phyloP scores from a whole-genome alignment of 30 jellyfish, hydroid and myxozoan genomes.

The Phacellophora camtschatica region DNA sequence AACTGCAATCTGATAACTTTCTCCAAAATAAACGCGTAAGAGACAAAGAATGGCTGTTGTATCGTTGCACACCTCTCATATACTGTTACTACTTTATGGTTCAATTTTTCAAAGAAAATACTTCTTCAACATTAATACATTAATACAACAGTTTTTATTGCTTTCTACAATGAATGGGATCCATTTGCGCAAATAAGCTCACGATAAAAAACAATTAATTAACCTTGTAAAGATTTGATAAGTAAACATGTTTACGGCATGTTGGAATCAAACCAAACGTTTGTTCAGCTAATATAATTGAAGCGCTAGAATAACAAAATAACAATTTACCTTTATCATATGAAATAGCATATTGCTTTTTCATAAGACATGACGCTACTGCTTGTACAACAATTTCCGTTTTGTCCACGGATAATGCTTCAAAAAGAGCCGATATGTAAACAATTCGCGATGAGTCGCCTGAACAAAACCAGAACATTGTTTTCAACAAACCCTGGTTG shows the following conservation, averaged over 20 bases:
- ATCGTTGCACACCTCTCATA: too few relatives aligned
- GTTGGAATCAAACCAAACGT: background rate
- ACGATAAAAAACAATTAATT: too few relatives aligned
- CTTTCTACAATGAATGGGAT: too few relatives aligned
- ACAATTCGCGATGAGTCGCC: constrained; percentile 22
- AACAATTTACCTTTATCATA: constrained; percentile 1
- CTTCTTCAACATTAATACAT: too few relatives aligned
- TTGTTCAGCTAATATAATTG: constrained; percentile 6
- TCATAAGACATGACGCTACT: constrained; percentile 28
- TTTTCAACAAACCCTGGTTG: background rate
- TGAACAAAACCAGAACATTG: constrained; percentile 52
- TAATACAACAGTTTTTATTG: too few relatives aligned
- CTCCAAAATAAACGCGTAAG: too few relatives aligned
- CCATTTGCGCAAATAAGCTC: too few relatives aligned
- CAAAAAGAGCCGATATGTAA: constrained; percentile 40
- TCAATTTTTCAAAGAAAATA: too few relatives aligned
- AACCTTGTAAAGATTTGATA: background rate
- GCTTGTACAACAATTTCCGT: constrained; percentile 38
- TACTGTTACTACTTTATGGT: too few relatives aligned
- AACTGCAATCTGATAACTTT: too few relatives aligned
- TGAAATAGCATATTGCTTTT: constrained; percentile 4
- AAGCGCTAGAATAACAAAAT: constrained; percentile 14
- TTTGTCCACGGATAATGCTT: background rate
- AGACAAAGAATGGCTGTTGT: too few relatives aligned
- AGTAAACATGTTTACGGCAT: constrained; percentile 22